Conservation (phyloP, 2,113 vertebrate genomes). For the Pseudopodoces humilis region DNA sequence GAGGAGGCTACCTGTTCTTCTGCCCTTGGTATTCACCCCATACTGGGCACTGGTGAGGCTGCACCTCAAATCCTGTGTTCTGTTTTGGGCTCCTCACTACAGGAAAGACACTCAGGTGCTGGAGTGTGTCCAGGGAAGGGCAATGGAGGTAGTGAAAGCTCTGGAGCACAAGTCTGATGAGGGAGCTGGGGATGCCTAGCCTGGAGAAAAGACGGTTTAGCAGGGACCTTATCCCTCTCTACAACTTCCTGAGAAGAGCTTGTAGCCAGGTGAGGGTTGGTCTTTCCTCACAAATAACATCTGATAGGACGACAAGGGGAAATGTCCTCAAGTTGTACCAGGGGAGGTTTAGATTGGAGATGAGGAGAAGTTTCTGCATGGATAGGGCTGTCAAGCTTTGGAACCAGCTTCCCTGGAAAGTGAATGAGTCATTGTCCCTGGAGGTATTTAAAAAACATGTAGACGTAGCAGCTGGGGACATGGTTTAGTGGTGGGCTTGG, state of each 20-base stretch:
- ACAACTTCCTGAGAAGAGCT: neutral
- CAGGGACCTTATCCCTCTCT: neutral
- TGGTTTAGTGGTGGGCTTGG: neutral
- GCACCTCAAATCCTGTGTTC: accelerated
- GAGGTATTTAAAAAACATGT: neutral
- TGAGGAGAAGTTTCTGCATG: neutral
- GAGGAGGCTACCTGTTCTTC: neutral
- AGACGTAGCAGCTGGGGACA: neutral
- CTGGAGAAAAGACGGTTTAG: neutral
- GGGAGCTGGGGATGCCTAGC: neutral
- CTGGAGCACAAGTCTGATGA: neutral
- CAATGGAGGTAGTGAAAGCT: neutral
- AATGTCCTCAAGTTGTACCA: neutral
- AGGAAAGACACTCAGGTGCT: neutral
- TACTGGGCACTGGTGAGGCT: neutral
- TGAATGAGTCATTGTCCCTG: no score
- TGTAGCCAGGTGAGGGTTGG: accelerated
- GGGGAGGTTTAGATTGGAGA: neutral
- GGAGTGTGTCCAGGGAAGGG: neutral
- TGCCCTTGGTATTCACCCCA: neutral
- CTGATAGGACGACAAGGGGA: neutral
- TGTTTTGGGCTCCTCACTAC: neutral
- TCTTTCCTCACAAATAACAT: neutral
- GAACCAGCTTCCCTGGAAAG: neutral
- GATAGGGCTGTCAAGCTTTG: neutral